A percentile compares a stretch with the other conserved stretches of the same genome.
Conservation (phyloP, 2,797 vertebrate genomes). For the Argyrosomus regius region DNA sequence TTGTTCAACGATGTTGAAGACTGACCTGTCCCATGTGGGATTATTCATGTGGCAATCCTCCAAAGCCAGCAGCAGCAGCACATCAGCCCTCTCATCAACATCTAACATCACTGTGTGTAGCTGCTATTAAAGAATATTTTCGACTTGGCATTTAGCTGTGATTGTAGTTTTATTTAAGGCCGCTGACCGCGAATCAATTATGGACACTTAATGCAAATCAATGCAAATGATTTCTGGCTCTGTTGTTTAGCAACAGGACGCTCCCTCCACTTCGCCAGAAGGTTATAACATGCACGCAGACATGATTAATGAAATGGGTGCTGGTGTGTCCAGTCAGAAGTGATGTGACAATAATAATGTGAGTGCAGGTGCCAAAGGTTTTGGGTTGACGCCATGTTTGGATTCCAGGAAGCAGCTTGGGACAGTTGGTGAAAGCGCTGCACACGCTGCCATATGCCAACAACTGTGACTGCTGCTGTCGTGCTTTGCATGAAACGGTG, state of each 20-base stretch:
- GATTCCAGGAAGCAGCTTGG: conserved; percentile 47
- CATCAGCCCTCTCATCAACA: conserved; percentile 5
- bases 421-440: conserved; percentile 39
- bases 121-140: conserved; percentile 20
- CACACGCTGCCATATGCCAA: conserved; percentile 49
- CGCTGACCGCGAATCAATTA: conserved; percentile 48
- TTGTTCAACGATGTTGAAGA: conserved; percentile 66
- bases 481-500: conserved; percentile 57
- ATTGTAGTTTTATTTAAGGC: conserved; percentile 24
- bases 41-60: conserved; percentile 63
- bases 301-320: conserved; percentile 56
- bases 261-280: conserved; percentile 33
- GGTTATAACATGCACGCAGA: conserved; percentile 37
- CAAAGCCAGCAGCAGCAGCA: conserved; percentile 24
- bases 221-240: conserved; percentile 58
- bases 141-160: conserved; percentile 2
- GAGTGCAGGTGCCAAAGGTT: conserved; percentile 54
- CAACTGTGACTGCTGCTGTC: conserved; percentile 53
- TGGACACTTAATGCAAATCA: conserved; percentile 52
- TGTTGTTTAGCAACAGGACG: conserved; percentile 44
- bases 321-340: conserved; percentile 23
- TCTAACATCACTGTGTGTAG: neutral
- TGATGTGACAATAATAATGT: conserved; percentile 48
- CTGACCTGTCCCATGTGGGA: conserved; percentile 59
- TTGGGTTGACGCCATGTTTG: conserved; percentile 48